Base-by-base conservation (phyloP, 2,797 vertebrate species). In the Pangasius larnaudii region DNA sequence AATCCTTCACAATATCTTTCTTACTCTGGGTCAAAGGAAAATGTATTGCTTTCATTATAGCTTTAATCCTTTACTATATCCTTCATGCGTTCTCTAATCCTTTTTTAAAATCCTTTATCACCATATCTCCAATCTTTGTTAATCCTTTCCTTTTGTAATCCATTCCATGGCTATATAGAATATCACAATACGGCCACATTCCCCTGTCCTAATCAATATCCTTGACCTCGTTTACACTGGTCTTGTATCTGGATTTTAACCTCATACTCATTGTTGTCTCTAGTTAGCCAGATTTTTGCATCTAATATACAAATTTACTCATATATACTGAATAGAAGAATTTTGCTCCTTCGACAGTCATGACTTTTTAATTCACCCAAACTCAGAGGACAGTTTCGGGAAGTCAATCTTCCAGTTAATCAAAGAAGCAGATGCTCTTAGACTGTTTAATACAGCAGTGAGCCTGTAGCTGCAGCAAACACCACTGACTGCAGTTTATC, bases 11-110 rank as follows among this genome's bases (percentile, higher is more conserved):
- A 22, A 51, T 53, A 84, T 67, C 46, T 69, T 84, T 33, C 63
- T 13, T 33, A 51, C 1, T 22, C 53, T 0, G 42, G 63, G 82
- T 69, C 79, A 51, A 69, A 22, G 9, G 46, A 84, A 69, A 84
- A 84, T 51, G n/a, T 33, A 84, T 84, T 67, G 61, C 82, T 53
- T n/a, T 53, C 63, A 84, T 84, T 67, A 53, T 67, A 67, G 46
- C 27, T 6, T 6, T 84, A 69, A 84, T 84, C 63, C 81, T 19
- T 67, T 67, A 51, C 81, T 36, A 51, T 69, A 83, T 69, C 27
- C 42, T 67, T 84, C 51, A 84, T 3, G 61, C 8, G 2, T 30
- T 36, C 46, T 22, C 82, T 84, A 84, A 84, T 67, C 46, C 63
- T 63, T 67, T 42, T 51, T 84, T 1, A 30, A 67, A 84, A 51